Evolutionary conservation across 2,113 vertebrate species (phyloP).

Genomic region (Grallaria varia): DNA sequence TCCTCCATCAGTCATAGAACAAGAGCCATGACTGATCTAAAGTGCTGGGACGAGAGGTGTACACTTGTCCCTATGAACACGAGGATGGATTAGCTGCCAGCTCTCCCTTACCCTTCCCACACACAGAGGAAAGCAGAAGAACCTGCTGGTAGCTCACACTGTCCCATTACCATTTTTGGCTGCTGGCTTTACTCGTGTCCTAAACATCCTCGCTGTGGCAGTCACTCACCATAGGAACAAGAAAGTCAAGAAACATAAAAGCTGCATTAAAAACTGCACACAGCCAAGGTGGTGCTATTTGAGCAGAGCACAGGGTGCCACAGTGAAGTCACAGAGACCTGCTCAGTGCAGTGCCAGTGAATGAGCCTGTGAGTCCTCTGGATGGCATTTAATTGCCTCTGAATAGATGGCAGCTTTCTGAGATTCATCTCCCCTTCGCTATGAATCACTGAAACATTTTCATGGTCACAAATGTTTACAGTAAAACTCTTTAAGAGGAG

Average conservation of each 20-base stretch:
- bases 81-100: neutral
- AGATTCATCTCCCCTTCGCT: slow-evolving; percentile 25
- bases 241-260: slow-evolving; percentile 1
- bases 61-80: neutral
- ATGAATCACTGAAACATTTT: slow-evolving; percentile 38
- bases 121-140: neutral
- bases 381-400: neutral
- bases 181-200: neutral
- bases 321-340: neutral
- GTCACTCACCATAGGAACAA: slow-evolving; percentile 7
- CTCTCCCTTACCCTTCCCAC: neutral
- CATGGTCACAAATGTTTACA: slow-evolving; percentile 5
- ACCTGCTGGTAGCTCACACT: neutral
- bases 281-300: neutral
- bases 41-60: neutral
- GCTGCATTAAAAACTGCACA: neutral
- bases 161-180: neutral
- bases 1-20: neutral
- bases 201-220: neutral
- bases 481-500: neutral
- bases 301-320: neutral
- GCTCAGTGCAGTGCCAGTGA: neutral
- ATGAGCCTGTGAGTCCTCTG: neutral
- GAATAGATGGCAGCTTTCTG: slow-evolving; percentile 16
- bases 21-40: neutral